These are phyloP conservation scores for Fukomys damarensis DNA, from an alignment of 2,113 vertebrate genomes.

Conservation along the genomic window DNA sequence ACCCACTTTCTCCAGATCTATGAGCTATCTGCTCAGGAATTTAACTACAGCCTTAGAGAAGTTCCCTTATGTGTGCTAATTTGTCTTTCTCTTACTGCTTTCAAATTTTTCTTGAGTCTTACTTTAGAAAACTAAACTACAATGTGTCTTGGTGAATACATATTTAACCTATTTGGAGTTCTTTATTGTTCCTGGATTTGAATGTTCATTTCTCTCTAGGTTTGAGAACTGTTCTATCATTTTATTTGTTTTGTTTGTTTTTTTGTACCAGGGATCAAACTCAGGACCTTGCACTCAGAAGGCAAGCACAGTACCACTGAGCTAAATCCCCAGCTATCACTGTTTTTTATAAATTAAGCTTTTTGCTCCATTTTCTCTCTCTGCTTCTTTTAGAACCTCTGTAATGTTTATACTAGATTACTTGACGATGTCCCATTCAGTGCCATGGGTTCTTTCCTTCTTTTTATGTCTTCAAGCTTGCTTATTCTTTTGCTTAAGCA, in stretches of 20 bases:
- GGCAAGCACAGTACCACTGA: no score
- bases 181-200: neutral
- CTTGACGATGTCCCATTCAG: neutral
- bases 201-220: neutral
- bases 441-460: neutral
- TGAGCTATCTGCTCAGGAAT: neutral
- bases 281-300: no score
- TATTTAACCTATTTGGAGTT: neutral
- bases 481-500: neutral
- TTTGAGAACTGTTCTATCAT: neutral
- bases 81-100: neutral
- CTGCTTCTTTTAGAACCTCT: neutral
- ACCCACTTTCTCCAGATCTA: neutral
- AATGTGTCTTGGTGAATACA: neutral
- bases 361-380: neutral
- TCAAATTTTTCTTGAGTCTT: neutral
- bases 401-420: neutral
- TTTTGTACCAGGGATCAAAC: no score
- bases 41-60: neutral
- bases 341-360: neutral
- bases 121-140: neutral
- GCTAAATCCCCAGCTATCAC: no score
- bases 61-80: neutral
- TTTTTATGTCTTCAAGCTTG: neutral
- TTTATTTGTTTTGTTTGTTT: no score